phyloP scores from a whole-genome alignment of 1,140 invertebrate genomes.

The Lamellibrachia luymesi region DNA sequence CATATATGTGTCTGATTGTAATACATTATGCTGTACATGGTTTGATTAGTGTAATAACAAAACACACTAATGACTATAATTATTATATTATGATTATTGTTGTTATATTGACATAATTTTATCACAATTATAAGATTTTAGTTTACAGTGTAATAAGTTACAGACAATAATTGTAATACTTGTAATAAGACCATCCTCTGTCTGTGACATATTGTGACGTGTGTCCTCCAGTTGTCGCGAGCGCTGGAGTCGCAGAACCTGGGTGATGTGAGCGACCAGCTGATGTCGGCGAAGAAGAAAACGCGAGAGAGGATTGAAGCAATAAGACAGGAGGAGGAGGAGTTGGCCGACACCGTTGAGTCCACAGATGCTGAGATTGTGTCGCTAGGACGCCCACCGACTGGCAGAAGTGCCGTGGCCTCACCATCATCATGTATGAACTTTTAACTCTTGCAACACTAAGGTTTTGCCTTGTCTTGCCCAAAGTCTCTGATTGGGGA shows the following conservation, averaged over 20 bases:
- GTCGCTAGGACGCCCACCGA: neutral
- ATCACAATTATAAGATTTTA: too few species aligned
- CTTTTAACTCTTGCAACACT: neutral
- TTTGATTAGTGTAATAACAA: too few species aligned
- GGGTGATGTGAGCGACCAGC: neutral
- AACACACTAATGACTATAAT: too few species aligned
- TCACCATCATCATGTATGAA: conserved; percentile 1
- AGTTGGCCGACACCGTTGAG: neutral
- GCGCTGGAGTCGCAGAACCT: neutral
- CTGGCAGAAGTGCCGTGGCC: neutral
- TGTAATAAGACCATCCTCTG: too few species aligned
- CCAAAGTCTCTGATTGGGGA: neutral
- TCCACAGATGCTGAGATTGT: neutral
- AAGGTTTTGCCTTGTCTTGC: neutral
- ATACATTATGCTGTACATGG: too few species aligned
- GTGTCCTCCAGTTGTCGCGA: neutral
- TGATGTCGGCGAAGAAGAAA: neutral
- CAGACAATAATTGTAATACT: too few species aligned
- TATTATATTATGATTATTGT: too few species aligned
- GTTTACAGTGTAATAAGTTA: too few species aligned
- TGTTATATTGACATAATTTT: too few species aligned
- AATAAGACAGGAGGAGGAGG: neutral
- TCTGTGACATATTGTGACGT: neutral
- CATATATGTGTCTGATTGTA: too few species aligned
- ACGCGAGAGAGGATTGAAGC: neutral